Conservation (phyloP, 2,888 invertebrate species). For the Dasysyrphus tricinctus region DNA sequence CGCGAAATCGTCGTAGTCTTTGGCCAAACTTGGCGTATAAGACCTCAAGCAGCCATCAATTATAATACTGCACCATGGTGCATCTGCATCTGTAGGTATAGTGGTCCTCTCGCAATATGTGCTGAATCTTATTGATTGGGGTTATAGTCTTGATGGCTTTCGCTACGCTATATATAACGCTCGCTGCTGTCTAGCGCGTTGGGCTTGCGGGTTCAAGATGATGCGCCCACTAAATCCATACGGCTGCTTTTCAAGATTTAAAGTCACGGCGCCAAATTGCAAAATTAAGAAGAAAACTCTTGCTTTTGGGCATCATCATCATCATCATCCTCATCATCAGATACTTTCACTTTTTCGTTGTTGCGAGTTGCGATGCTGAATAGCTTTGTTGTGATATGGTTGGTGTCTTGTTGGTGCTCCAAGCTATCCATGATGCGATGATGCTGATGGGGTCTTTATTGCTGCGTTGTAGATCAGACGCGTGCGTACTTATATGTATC, state of each 20-base stretch:
- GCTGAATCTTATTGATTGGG: conserved; percentile 73
- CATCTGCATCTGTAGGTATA: conserved; percentile 29
- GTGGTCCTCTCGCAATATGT: conserved; percentile 41
- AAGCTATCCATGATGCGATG: conserved; percentile 6
- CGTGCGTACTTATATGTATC: conserved; percentile 42
- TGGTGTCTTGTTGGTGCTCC: conserved; percentile 2
- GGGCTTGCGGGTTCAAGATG: conserved; percentile 46
- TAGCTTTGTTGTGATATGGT: neutral
- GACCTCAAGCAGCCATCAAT: conserved; percentile 57
- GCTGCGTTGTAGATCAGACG: conserved; percentile 56
- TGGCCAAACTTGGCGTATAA: conserved; percentile 32
- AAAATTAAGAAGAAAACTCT: conserved; percentile 73
- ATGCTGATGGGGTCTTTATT: conserved; percentile 23
- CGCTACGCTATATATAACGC: conserved; percentile 9
- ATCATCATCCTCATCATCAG: neutral
- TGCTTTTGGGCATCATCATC: conserved; percentile 61
- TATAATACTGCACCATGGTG: conserved; percentile 20
- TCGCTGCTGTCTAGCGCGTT: conserved; percentile 2
- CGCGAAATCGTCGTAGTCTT: neutral
- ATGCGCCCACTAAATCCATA: conserved; percentile 67
- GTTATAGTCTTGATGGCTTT: conserved; percentile 64
- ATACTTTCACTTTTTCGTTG: conserved; percentile 64
- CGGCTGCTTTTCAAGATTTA: conserved; percentile 41
- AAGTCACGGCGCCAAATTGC: conserved; percentile 73
- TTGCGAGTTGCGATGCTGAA: neutral